Conservation (phyloP, 2,888 invertebrate genomes). For the Tillus elongatus region DNA sequence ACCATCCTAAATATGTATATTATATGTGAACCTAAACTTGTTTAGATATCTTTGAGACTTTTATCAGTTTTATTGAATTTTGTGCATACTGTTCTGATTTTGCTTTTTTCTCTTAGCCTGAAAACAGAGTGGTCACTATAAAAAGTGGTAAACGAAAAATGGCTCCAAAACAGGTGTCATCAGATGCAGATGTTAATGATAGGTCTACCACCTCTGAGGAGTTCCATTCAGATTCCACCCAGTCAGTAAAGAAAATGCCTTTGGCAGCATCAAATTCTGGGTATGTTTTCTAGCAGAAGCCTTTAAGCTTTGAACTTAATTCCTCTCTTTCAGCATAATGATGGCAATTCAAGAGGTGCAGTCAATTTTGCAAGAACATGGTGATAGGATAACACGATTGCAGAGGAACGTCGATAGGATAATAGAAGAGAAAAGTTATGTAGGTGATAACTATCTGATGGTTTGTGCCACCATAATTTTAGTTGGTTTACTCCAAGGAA, state of each 20-base stretch:
- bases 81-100: no score
- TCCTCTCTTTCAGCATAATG: constrained; percentile 33
- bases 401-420: constrained; percentile 30
- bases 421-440: constrained; percentile 23
- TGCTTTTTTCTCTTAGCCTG: constrained; percentile 39
- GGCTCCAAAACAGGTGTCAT: constrained; percentile 44
- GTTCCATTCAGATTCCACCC: constrained; percentile 39
- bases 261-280: constrained; percentile 29
- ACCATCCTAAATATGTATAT: no score
- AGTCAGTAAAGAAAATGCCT: constrained; percentile 33
- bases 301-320: no score
- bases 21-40: no score
- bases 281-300: no score
- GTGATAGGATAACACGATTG: constrained; percentile 30
- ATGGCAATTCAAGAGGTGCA: constrained; percentile 34
- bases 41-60: no score
- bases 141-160: constrained; percentile 46
- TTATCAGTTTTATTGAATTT: no score
- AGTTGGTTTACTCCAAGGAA: no score
- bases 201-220: constrained; percentile 37
- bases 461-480: no score
- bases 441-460: no score
- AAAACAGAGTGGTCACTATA: constrained; percentile 45
- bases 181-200: constrained; percentile 46
- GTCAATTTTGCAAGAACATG: constrained; percentile 31